Base-by-base conservation (phyloP, 37 sponge, comb jelly and placozoan species). In the Cliona cf. orientalis region DNA sequence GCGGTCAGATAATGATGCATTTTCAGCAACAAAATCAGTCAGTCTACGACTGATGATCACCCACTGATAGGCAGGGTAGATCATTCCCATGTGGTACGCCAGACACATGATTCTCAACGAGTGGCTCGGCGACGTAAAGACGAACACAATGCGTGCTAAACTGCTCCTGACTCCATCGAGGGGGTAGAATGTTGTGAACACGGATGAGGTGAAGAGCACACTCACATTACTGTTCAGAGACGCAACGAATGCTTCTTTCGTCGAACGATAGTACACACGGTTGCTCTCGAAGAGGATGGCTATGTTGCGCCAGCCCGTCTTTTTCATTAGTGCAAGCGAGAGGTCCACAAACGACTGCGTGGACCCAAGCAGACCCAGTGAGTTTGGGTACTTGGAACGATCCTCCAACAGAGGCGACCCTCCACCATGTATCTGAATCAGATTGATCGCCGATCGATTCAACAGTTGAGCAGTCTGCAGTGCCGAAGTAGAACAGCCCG, bases 21-120 rank as follows among this genome's bases (percentile, higher is more conserved):
- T 28, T 42, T 14, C 29, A 34, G 11, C 57, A 31, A 22, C 2
- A 53, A 73, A 2, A 17, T 73, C 55, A 11, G 11, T 21, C 11
- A 73, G 3, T 56, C 14, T 46, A 3, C 36, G 1, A 28, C 57
- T 73, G 3, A 21, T 22, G 1, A 49, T 12, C 7, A 73, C 26
- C 74, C 74, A 73, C 57, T 73, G 74, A 46, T 73, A 73, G 12
- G 12, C 21, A 1, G 74, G 74, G 35, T 55, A 55, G 33, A 55
- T 3, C 57, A 73, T 53, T 6, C 19, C 55, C 9, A 4, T 2
- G 57, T 73, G 33, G 36, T 31, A 49, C 5, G 74, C 74, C 29
- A 73, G 55, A 55, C 74, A 73, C 35, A 73, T 46, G 33, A 73
- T 73, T 21, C 36, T 46, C 11, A 19, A 37, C 6, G 57, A 17